Evolutionary conservation across 2,888 invertebrate species (phyloP).

Genomic region (Margaritifera margaritifera): DNA sequence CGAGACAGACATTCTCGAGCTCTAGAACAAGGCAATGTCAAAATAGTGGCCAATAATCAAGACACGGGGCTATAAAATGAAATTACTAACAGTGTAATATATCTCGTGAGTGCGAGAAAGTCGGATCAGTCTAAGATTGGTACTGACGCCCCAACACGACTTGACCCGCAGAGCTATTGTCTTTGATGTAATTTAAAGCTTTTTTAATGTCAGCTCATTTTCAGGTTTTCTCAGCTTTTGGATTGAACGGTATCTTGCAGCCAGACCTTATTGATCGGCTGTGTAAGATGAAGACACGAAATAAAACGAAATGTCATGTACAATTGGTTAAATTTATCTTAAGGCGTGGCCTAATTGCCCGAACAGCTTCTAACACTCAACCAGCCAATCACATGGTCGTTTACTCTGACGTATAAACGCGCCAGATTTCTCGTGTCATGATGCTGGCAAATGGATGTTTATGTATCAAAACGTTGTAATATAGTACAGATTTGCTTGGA

Average conservation of each 20-base stretch:
- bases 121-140: too few relatives aligned
- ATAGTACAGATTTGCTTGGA: too few relatives aligned
- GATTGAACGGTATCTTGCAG: conserved; percentile 19
- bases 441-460: too few relatives aligned
- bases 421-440: conserved; percentile 27
- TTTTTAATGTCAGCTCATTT: conserved; percentile 11
- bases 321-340: conserved; percentile 28
- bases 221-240: conserved; percentile 25
- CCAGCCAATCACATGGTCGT: conserved; percentile 17
- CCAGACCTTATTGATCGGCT: conserved; percentile 28
- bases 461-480: too few relatives aligned
- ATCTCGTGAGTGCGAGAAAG: too few relatives aligned
- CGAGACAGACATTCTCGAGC: too few relatives aligned
- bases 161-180: conserved; percentile 1
- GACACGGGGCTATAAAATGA: too few relatives aligned
- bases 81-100: too few relatives aligned
- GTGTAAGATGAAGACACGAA: conserved; percentile 9
- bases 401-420: conserved; percentile 32
- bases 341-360: conserved; percentile 26
- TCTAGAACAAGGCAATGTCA: too few relatives aligned
- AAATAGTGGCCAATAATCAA: too few relatives aligned
- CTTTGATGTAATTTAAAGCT: conserved; percentile 29
- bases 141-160: too few relatives aligned
- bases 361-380: conserved; percentile 22
- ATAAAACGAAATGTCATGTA: conserved; percentile 17